Evolutionary conservation across 2,797 vertebrate genomes (phyloP).

Genomic region (Adelosebastes latens): DNA sequence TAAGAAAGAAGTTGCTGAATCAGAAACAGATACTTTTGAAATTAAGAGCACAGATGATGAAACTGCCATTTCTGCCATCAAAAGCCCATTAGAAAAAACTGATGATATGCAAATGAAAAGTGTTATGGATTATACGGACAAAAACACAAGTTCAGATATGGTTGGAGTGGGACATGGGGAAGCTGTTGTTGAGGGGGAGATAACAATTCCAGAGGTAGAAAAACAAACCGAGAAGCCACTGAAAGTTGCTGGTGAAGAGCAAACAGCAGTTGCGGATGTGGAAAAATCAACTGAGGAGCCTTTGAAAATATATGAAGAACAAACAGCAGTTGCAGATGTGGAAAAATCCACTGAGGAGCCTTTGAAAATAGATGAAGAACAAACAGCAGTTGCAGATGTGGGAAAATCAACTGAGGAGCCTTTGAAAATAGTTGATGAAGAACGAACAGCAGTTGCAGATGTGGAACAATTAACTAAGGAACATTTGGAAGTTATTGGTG

Average conservation of each 20-base stretch:
- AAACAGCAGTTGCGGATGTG: neutral
- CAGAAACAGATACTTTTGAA: conserved; percentile 13
- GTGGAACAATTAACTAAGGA: neutral
- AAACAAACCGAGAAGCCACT: conserved; percentile 13
- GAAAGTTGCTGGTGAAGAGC: neutral
- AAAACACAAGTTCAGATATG: conserved; percentile 19
- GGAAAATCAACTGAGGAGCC: neutral
- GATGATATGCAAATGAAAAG: conserved; percentile 13
- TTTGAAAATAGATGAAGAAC: neutral
- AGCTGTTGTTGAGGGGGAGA: conserved; percentile 17
- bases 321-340: neutral
- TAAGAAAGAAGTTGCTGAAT: conserved; percentile 17
- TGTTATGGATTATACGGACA: conserved; percentile 16
- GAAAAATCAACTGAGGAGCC: neutral
- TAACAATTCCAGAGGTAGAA: conserved; percentile 18
- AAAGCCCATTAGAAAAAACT: conserved; percentile 36
- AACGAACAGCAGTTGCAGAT: neutral
- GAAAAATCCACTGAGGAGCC: neutral
- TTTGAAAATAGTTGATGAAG: neutral
- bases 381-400: neutral
- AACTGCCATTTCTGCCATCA: neutral
- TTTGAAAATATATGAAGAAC: neutral
- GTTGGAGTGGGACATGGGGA: neutral
- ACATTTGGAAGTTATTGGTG: neutral
- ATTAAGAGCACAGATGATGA: conserved; percentile 9